Conservation (phyloP, 2,797 vertebrate genomes). For the Triplophysa bombifrons region DNA sequence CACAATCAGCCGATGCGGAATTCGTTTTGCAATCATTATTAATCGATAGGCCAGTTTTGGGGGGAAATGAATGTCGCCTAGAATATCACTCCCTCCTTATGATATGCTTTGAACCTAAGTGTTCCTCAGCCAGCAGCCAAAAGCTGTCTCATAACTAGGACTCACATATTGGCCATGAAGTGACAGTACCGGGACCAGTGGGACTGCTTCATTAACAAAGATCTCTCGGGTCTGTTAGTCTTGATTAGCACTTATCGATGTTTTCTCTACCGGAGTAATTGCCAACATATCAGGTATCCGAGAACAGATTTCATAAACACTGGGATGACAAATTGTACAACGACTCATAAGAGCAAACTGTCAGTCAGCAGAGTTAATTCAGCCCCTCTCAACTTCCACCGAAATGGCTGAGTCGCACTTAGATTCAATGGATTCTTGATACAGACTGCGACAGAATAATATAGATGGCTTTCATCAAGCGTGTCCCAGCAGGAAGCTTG, state of each 20-base stretch:
- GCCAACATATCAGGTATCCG: constrained; percentile 1
- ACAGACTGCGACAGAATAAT: constrained; percentile 22
- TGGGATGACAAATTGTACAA: constrained; percentile 1
- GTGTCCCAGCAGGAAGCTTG: constrained; percentile 25
- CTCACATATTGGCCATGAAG: constrained; percentile 12
- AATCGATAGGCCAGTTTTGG: constrained; percentile 58
- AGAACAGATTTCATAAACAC: constrained; percentile 8
- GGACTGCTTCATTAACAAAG: constrained; percentile 27
- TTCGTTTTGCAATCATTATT: constrained; percentile 65
- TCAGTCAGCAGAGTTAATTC: constrained; percentile 17
- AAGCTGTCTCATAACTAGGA: constrained; percentile 29
- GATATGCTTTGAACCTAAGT: constrained; percentile 30
- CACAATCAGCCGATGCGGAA: constrained; percentile 52
- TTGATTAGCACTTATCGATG: constrained; percentile 37
- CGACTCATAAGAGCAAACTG: neutral
- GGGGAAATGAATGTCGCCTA: constrained; percentile 39
- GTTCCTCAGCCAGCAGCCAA: constrained; percentile 5
- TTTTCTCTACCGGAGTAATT: constrained; percentile 18
- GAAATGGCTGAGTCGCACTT: constrained; percentile 24
- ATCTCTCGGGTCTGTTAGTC: constrained; percentile 19
- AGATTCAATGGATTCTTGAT: constrained; percentile 26
- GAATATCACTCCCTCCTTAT: constrained; percentile 57
- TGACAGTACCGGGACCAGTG: constrained; percentile 1
- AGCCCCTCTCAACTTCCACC: constrained; percentile 10
- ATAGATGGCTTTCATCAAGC: constrained; percentile 39